phyloP scores from a whole-genome alignment of 2,888 invertebrate genomes.

The Lobophora halterata region DNA sequence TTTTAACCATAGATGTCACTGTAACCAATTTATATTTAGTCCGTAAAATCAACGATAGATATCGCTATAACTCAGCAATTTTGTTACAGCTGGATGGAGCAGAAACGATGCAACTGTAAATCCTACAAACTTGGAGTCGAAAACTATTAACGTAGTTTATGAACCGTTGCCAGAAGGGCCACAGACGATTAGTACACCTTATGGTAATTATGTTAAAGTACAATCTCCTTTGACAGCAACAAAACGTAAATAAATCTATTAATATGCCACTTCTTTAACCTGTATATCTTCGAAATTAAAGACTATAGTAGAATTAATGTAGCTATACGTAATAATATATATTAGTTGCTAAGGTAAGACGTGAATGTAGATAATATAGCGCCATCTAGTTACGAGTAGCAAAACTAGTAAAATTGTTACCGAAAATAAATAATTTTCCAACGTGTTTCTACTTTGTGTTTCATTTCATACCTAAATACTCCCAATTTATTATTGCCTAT shows the following conservation, averaged over 20 bases:
- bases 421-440: background rate
- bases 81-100: conserved; percentile 58
- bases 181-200: conserved; percentile 67
- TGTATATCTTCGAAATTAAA: conserved; percentile 2
- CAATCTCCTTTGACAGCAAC: conserved; percentile 26
- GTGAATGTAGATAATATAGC: conserved; percentile 1
- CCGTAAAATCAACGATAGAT: background rate
- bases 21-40: background rate
- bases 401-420: conserved; percentile 21
- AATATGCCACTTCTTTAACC: conserved; percentile 12
- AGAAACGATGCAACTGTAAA: conserved; percentile 43
- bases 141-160: conserved; percentile 40
- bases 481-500: too few species aligned
- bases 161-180: conserved; percentile 55
- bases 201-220: conserved; percentile 58
- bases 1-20: conserved; percentile 1
- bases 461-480: too few species aligned
- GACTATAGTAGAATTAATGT: background rate
- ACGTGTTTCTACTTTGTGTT: too few species aligned
- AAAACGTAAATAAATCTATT: conserved; percentile 12
- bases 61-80: conserved; percentile 1
- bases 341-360: background rate
- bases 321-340: background rate
- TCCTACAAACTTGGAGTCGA: conserved; percentile 32
- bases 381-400: conserved; percentile 26